Conservation (phyloP, 2,113 vertebrate genomes). For the Antechinus flavipes region DNA sequence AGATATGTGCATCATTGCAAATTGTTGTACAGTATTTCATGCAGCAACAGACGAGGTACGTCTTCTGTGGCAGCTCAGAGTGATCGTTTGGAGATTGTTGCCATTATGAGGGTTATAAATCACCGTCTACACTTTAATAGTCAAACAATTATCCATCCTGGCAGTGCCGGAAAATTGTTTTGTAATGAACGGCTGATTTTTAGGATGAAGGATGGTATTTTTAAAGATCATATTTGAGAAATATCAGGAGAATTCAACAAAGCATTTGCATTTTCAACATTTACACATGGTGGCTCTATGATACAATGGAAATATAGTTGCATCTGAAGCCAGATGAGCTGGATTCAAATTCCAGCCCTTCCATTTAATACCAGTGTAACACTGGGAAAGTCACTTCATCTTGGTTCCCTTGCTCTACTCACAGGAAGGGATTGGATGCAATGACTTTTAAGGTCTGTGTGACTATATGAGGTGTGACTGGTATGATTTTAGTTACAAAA, state of each 20-base stretch:
- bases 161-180: constrained; percentile 60
- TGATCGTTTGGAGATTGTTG: constrained; percentile 50
- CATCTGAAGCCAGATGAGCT: neutral
- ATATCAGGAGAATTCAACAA: constrained; percentile 7
- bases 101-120: constrained; percentile 66
- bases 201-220: constrained; percentile 43
- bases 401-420: neutral
- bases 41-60: constrained; percentile 40
- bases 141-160: constrained; percentile 74
- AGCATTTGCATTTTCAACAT: constrained; percentile 22
- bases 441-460: neutral
- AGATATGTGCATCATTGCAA: constrained; percentile 56
- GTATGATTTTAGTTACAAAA: neutral
- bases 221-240: constrained; percentile 56
- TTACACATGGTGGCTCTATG: neutral
- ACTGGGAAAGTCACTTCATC: neutral
- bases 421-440: neutral
- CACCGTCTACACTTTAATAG: constrained; percentile 68
- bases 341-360: neutral
- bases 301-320: neutral
- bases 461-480: neutral
- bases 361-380: neutral
- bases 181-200: constrained; percentile 54
- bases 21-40: constrained; percentile 44
- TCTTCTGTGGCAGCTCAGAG: constrained; percentile 29